These are phyloP conservation scores for Alectura lathami DNA, from an alignment of 2,113 vertebrate genomes.

Conservation along the genomic window DNA sequence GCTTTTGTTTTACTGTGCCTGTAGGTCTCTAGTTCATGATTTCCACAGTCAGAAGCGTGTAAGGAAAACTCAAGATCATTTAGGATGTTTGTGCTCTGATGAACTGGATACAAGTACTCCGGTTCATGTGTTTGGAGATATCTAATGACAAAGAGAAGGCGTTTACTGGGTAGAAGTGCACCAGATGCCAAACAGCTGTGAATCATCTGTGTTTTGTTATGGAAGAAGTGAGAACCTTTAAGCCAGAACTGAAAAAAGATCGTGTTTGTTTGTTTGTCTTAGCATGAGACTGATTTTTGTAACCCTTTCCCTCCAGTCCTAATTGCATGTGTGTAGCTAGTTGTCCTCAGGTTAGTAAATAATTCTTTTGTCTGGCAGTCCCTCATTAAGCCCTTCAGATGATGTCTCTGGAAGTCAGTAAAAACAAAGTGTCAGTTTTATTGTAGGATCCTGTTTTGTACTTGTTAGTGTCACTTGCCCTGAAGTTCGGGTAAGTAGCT, in stretches of 20 bases:
- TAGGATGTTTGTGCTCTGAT: not conserved
- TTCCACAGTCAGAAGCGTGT: not conserved
- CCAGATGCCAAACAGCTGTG: conserved; percentile 63
- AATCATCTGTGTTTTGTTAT: conserved; percentile 6
- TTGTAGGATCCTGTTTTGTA: not conserved
- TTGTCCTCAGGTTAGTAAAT: not conserved
- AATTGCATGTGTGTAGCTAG: not conserved
- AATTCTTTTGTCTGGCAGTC: not conserved
- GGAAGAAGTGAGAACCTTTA: conserved; percentile 17
- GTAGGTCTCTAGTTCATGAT: not conserved
- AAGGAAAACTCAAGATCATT: fast-evolving
- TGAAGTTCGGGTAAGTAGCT: not conserved
- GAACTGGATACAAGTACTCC: not conserved
- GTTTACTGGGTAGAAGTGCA: not conserved
- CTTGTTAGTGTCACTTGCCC: not conserved
- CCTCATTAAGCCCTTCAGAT: not conserved
- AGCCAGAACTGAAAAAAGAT: not conserved
- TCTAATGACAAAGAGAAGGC: not conserved
- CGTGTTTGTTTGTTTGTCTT: conserved; percentile 12
- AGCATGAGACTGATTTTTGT: not conserved
- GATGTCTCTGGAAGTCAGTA: not conserved
- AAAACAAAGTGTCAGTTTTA: not conserved
- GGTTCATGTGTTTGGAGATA: not conserved
- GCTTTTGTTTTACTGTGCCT: not conserved
- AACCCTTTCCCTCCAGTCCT: not conserved